A percentile compares a stretch with the other conserved stretches of the same genome.
phyloP scores from a whole-genome alignment of 2,113 vertebrate species.

The Saguinus imperator region DNA sequence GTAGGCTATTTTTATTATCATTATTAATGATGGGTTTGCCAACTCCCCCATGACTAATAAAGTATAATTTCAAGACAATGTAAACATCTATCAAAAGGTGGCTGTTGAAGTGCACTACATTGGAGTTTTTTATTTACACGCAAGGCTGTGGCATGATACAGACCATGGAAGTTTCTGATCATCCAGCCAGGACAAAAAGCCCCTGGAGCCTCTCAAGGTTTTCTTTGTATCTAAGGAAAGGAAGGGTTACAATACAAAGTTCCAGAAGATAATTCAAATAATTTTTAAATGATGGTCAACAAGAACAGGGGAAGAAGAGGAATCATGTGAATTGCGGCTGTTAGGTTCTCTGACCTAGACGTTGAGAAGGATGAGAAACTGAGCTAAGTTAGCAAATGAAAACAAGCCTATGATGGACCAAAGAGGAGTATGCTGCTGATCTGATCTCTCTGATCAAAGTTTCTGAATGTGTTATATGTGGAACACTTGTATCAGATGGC shows the following conservation, averaged over 20 bases:
- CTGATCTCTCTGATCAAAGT: background rate
- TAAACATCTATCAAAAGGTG: background rate
- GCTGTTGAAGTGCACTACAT: background rate
- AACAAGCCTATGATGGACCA: background rate
- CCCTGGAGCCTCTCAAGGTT: background rate
- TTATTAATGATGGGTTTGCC: slow-evolving; percentile 2
- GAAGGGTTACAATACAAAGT: background rate
- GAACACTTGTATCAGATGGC: background rate
- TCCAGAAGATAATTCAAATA: background rate
- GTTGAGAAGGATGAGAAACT: background rate
- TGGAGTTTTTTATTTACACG: background rate
- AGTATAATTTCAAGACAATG: background rate
- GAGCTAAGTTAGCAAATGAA: background rate
- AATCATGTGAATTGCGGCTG: background rate
- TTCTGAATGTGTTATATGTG: background rate
- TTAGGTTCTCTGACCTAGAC: background rate
- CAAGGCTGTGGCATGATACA: background rate
- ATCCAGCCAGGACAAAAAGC: background rate
- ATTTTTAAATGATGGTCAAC: background rate
- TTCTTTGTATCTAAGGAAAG: background rate
- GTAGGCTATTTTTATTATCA: background rate
- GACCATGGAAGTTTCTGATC: background rate
- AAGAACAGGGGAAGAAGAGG: background rate
- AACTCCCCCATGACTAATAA: background rate
- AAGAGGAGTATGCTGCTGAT: background rate